Percentiles rank a stretch among this genome's conserved stretches.
Conservation (phyloP, 1,140 invertebrate species). For the Venustaconcha ellipsiformis region DNA sequence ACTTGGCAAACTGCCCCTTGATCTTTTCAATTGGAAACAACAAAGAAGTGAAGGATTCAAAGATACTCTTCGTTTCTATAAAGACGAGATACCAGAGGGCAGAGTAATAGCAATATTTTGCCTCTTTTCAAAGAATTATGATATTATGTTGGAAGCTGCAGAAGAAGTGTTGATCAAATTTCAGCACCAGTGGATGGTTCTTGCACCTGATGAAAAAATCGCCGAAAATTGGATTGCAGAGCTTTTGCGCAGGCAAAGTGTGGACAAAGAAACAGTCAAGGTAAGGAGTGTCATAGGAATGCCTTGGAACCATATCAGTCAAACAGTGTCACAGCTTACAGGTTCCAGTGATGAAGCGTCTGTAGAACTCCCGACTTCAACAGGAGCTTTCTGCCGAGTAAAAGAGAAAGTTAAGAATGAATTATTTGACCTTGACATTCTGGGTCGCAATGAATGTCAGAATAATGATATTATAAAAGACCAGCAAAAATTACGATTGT, state of each 20-base stretch:
- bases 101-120: constrained; percentile 39
- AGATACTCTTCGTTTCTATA: constrained; percentile 36
- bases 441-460: constrained; percentile 34
- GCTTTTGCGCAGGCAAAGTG: constrained; percentile 24
- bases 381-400: constrained; percentile 20
- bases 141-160: constrained; percentile 34
- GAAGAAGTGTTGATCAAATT: constrained; percentile 36
- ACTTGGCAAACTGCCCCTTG: constrained; percentile 10
- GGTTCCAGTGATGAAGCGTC: constrained; percentile 1
- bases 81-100: constrained; percentile 31
- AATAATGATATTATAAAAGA: constrained; percentile 8
- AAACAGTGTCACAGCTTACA: constrained; percentile 17
- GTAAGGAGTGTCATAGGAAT: constrained; percentile 37
- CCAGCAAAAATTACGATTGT: constrained; percentile 5
- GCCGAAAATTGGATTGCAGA: constrained; percentile 29
- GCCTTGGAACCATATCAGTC: constrained; percentile 41
- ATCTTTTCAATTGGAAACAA: constrained; percentile 33
- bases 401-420: constrained; percentile 30
- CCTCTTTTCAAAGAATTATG: constrained; percentile 40
- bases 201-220: constrained; percentile 34
- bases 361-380: constrained; percentile 30
- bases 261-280: constrained; percentile 22
- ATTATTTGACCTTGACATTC: constrained; percentile 33
- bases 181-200: constrained; percentile 40
- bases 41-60: constrained; percentile 34